Evolutionary conservation across 1,140 invertebrate species (phyloP), one percentile per base, ranked within the genome.

Genomic region (Drosophila dunni): DNA sequence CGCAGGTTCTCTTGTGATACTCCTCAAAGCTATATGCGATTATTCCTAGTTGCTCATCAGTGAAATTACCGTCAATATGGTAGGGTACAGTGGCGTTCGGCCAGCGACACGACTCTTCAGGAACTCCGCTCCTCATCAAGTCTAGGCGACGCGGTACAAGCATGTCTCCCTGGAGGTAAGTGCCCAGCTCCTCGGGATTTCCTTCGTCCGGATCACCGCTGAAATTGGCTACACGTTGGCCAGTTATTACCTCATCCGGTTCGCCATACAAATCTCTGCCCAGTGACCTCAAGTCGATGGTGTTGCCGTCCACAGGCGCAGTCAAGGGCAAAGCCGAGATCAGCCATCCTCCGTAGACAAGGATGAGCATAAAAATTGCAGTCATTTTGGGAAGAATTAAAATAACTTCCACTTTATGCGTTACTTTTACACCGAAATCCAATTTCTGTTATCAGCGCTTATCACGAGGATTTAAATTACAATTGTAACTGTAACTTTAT

Each of bases 131-230:
- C 45, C 56, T 66, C 17, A 57, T 53, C 0, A 44, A 36, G 10
- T 94, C 92, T 0, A 58, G 71, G 1, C 71, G 53, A 0, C 78
- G 63, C 0, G 95, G 95, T 61, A 96, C 94, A 2, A 96, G 83
- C 17, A 97, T 96, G 76, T 97, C 96, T 13, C 96, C 96, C 79
- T 96, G 95, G 0, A 93, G 93, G 77, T 96, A 96, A 6, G 93
- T 93, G 0, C 96, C 95, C 63, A 95, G 88, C 85, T 96, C 96
- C 81, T 97, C 96, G 0, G 96, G 95, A 84, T 96, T 96, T 11
- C 94, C 90, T 1, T 92, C 82, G 7, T 93, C 93, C 0, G 10
- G 46, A 0, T 93, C 93, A 1, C 90, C 79, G 36, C 93, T 93
- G 94, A 95, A 96, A 1, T 91, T 81, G 0, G 93, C 93, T 1